Evolutionary conservation across 2,888 invertebrate genomes (phyloP).

Genomic region (Erpobdella octoculata): DNA sequence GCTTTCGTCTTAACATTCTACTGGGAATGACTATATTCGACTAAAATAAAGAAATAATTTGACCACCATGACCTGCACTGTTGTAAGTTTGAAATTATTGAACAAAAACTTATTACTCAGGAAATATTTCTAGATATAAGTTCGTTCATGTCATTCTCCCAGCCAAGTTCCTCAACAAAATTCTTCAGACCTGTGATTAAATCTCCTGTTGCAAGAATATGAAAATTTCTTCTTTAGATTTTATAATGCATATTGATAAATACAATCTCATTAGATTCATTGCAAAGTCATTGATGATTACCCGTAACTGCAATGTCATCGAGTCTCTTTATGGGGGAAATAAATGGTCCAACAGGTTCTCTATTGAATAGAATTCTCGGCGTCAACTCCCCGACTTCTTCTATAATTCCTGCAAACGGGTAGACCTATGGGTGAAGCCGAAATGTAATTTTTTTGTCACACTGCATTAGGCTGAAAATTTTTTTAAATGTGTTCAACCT

Average conservation of each 20-base stretch:
- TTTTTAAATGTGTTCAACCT: constrained; percentile 28
- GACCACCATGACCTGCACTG: too few relatives aligned
- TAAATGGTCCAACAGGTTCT: constrained; percentile 35
- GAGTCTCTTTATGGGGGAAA: not conserved
- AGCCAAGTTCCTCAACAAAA: not conserved
- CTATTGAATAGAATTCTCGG: constrained; percentile 38
- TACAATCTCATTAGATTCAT: not conserved
- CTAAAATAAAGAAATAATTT: too few relatives aligned
- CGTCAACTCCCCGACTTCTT: constrained; percentile 22
- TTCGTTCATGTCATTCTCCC: not conserved
- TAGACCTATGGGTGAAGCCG: constrained; percentile 32
- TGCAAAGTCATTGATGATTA: not conserved
- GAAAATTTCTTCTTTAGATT: not conserved
- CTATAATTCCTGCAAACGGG: constrained; percentile 37
- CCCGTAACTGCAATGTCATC: constrained; percentile 17
- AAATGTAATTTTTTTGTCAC: not conserved
- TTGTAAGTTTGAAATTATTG: too few relatives aligned
- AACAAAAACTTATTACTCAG: too few relatives aligned
- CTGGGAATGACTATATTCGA: too few relatives aligned
- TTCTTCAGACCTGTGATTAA: not conserved
- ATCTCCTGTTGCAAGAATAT: not conserved
- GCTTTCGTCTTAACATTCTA: too few relatives aligned
- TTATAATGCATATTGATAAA: not conserved
- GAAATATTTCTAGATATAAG: not conserved
- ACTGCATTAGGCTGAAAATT: not conserved